Percentiles rank a stretch among this genome's conserved stretches.
Conservation (phyloP, 1,140 invertebrate species). For the Tetragonula clypearis region DNA sequence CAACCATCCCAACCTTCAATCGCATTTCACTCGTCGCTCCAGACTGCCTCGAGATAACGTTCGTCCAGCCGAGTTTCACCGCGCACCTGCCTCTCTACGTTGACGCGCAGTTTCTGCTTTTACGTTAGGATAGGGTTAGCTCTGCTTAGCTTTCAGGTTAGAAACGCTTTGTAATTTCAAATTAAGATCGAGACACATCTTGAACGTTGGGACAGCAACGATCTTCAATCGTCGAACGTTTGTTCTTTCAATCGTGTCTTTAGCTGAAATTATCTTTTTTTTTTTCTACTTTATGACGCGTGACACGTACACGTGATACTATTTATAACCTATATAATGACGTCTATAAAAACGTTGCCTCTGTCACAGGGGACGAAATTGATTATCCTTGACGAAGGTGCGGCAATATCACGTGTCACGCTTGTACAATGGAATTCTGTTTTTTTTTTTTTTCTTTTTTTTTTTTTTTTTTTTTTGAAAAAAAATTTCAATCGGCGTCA, state of each 20-base stretch:
- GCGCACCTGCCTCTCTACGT: not conserved
- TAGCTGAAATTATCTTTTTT: not conserved
- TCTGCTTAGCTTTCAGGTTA: not conserved
- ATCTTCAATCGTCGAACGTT: no score
- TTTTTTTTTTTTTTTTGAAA: no score
- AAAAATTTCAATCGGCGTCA: no score
- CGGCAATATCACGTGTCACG: constrained; percentile 14
- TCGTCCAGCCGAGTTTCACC: not conserved
- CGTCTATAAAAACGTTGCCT: constrained; percentile 58
- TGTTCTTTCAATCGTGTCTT: not conserved
- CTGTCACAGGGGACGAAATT: constrained; percentile 63
- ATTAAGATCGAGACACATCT: not conserved
- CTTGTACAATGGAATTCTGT: no score
- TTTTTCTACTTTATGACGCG: not conserved
- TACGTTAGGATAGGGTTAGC: no score
- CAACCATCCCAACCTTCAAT: not conserved
- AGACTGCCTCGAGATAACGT: not conserved
- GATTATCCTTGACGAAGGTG: constrained; percentile 75
- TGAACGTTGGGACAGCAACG: not conserved
- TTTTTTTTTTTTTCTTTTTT: no score
- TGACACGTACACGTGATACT: not conserved
- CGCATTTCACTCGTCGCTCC: not conserved
- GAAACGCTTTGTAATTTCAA: not conserved
- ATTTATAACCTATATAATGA: constrained; percentile 13
- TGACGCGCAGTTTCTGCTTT: not conserved